These are phyloP conservation scores for Hemitrygon akajei DNA, from an alignment of 2,797 vertebrate species.

Conservation along the genomic window DNA sequence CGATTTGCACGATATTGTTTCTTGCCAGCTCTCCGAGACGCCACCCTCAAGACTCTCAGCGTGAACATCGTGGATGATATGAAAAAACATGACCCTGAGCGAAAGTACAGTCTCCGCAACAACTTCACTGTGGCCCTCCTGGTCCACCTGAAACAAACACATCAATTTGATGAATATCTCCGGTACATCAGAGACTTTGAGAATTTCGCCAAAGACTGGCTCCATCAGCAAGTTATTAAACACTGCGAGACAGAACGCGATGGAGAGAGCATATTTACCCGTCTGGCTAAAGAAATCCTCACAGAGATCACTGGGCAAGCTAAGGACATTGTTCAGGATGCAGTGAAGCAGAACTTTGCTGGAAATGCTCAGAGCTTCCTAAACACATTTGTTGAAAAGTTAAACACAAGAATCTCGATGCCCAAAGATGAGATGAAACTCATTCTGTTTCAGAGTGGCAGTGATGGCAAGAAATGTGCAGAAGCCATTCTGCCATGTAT, in stretches of 20 bases:
- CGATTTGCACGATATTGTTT: background rate
- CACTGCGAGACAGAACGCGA: background rate
- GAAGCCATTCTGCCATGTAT: background rate
- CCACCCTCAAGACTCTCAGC: background rate
- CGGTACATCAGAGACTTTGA: background rate
- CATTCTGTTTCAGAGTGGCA: background rate
- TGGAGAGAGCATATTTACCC: background rate
- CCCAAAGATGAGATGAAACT: background rate
- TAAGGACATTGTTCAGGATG: background rate
- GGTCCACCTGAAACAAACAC: background rate
- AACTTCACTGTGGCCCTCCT: conserved; percentile 20
- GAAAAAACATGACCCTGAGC: background rate
- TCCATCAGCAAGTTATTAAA: background rate
- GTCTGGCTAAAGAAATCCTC: conserved; percentile 6
- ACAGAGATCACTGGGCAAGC: background rate
- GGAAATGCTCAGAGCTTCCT: background rate
- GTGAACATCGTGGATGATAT: background rate
- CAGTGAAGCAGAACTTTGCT: background rate
- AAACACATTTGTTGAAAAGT: conserved; percentile 14
- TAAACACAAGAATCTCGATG: background rate
- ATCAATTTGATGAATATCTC: background rate
- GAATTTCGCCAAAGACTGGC: conserved; percentile 4
- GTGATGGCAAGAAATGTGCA: background rate
- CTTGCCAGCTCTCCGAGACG: background rate
- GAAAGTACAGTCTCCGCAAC: background rate